These are phyloP conservation scores for Serranus cabrilla DNA, from an alignment of 2,797 vertebrate genomes.

Conservation along the genomic window DNA sequence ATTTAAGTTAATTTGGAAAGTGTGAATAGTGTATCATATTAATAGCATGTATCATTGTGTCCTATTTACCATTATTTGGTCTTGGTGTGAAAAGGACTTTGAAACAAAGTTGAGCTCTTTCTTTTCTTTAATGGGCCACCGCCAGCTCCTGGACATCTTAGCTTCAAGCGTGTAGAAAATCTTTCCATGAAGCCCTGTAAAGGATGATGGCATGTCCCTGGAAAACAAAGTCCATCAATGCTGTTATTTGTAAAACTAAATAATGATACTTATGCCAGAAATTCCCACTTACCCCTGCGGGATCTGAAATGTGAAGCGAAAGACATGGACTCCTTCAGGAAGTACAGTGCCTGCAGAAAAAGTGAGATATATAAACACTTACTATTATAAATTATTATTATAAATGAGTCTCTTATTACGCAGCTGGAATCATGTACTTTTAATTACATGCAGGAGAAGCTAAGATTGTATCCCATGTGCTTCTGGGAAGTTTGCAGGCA, in stretches of 20 bases:
- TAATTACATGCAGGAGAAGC: background rate
- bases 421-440: background rate
- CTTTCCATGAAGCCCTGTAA: slow-evolving; percentile 89
- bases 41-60: background rate
- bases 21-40: too few relatives aligned
- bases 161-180: slow-evolving; percentile 92
- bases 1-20: too few relatives aligned
- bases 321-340: slow-evolving; percentile 88
- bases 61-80: slow-evolving; percentile 83
- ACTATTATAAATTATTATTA: too few relatives aligned
- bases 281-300: slow-evolving; percentile 89
- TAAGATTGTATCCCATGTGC: background rate
- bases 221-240: slow-evolving; percentile 10
- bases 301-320: slow-evolving; percentile 91
- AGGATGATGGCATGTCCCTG: slow-evolving; percentile 94
- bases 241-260: background rate
- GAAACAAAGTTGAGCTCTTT: slow-evolving; percentile 91
- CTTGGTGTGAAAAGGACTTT: slow-evolving; percentile 82
- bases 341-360: slow-evolving; percentile 72
- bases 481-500: too few relatives aligned
- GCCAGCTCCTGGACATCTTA: slow-evolving; percentile 91
- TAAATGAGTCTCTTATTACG: too few relatives aligned
- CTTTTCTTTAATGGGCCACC: slow-evolving; percentile 82
- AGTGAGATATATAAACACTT: background rate
- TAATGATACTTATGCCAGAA: background rate